phyloP scores from a whole-genome alignment of 2,113 vertebrate genomes.

The Solenodon paradoxus region DNA sequence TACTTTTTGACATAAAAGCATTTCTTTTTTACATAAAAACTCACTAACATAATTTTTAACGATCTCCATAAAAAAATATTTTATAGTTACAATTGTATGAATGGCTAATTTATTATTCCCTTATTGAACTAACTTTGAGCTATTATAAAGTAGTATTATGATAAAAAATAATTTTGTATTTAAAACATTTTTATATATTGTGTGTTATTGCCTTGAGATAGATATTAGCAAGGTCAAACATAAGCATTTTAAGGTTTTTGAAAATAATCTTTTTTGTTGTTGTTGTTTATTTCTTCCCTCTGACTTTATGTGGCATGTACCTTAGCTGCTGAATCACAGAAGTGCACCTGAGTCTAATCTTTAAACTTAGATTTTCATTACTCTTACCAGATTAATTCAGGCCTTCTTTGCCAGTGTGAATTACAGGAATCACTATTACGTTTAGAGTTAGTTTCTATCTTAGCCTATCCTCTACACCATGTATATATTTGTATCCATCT shows the following conservation, averaged over 20 bases:
- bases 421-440: background rate
- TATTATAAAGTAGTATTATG: background rate
- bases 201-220: slow-evolving; percentile 18
- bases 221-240: background rate
- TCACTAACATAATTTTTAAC: slow-evolving; percentile 14
- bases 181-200: background rate
- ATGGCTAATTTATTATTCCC: background rate
- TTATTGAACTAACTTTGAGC: background rate
- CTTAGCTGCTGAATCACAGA: too few relatives aligned
- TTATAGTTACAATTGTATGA: background rate
- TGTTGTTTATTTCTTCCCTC: too few relatives aligned
- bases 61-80: background rate
- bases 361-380: slow-evolving; percentile 14
- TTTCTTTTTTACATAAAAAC: slow-evolving; percentile 33
- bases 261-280: too few relatives aligned
- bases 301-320: too few relatives aligned
- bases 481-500: too few relatives aligned
- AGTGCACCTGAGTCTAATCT: too few relatives aligned
- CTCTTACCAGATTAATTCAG: background rate
- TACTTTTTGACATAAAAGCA: background rate
- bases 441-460: background rate
- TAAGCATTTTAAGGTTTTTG: background rate
- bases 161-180: background rate
- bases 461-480: background rate
- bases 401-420: background rate